Base-by-base conservation (phyloP, 2,113 vertebrate species). In the Oryzias celebensis region DNA sequence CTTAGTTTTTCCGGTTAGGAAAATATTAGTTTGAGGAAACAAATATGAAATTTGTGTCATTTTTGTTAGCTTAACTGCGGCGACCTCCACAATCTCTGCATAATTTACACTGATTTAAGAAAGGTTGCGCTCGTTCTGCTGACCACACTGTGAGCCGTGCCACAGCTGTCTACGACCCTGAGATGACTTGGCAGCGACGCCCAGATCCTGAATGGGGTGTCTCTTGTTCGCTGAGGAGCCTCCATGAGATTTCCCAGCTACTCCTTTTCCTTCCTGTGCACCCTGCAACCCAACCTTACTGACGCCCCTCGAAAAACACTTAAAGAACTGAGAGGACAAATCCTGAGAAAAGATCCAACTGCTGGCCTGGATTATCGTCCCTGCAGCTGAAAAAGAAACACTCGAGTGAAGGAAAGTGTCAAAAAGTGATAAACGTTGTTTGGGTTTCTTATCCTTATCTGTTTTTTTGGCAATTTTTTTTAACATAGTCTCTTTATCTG, bases 261-360 rank as follows among this genome's bases (percentile, higher is more conserved):
- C 83, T 70, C 87, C 85, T 82, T 85, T 88, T 89, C 87, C 87
- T 89, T 87, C 85, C 86, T 82, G 52, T 76, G 68, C 65, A 51
- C 80, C 77, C 71, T 68, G 71, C 73, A 74, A 78, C 73, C 76
- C 65, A 69, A 65, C 68, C 77, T 81, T 70, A 58, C 75, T 4
- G 62, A 65, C 41, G 51, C 71, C 80, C 61, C 62, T 58, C 61
- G 14, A 46, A 52, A 68, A 76, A 73, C 75, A 77, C 75, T 81
- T 70, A 6, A 68, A 65, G 66, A 76, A 63, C 51, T 18, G 54
- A 14, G 58, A 58, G 67, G 59, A 64, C 55, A 42, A 68, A 72
- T 67, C 84, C 62, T 65, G 72, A 74, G 79, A 82, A 78, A 66
- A 59, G 58, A 64, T 63, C 52, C 4, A 43, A 51, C 48, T 10